Evolutionary conservation across 2,888 invertebrate species (phyloP), one percentile per base, ranked within the genome.

Genomic region (Acleris literana): DNA sequence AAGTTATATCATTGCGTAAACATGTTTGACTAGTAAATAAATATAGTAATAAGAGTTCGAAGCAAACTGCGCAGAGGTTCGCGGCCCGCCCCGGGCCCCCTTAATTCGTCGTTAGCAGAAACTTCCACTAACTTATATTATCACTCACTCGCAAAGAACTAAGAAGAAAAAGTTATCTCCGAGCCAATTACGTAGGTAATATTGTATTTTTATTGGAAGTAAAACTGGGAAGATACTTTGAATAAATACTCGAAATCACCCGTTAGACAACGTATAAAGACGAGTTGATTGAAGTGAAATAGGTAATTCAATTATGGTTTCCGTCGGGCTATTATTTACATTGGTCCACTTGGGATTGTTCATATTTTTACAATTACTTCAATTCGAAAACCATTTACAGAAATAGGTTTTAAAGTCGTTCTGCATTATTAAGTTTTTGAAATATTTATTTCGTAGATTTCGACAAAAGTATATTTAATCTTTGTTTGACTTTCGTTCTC

Each of bases 121-220:
- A 82, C 74, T 83, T 83, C 70, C 59, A 58, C 70, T 68, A 76
- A 80, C 76, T 78, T 83, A 79, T 81, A 79, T 77, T 57, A 62
- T 77, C 76, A 77, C 78, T 82, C 78, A 72, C 74, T 75, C 72
- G 68, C 63, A 70, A 69, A 73, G 67, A 72, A 70, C 72, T 72
- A 70, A 72, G 63, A 70, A 71, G 63, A 72, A 73, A 25, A 80
- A 78, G 76, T 81, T 78, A 72, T 71, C 51, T 68, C 54, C 68
- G 68, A 72, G 72, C 78, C 70, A 79, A 78, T 81, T 78, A 80
- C 67, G 75, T 71, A 64, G 69, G 71, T 75, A 71, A 73, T 72
- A 74, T 73, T 76, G 63, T 68, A 46, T 64, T 57, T 69, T 64
- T 59, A 54, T 53, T 46, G 20, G 46, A 44, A 54, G 25, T 29